Conservation (phyloP, 1,140 invertebrate species). For the Bombus consobrinus region DNA sequence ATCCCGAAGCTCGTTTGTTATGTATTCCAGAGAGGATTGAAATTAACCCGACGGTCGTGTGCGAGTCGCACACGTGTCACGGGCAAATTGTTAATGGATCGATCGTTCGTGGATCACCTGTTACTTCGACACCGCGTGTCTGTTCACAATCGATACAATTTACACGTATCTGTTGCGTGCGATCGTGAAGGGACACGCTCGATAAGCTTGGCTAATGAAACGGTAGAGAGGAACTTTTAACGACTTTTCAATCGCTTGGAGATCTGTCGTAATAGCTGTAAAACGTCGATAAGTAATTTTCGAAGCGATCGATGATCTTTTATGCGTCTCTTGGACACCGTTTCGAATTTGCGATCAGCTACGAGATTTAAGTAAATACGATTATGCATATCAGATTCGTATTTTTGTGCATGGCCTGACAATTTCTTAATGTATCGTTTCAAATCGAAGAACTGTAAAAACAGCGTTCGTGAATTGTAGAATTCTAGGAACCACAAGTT, state of each 20-base stretch:
- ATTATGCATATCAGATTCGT: no score
- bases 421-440: no score
- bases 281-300: background rate
- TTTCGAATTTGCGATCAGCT: background rate
- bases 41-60: background rate
- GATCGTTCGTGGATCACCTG: slow-evolving; percentile 3
- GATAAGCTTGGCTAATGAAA: background rate
- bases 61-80: background rate
- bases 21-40: background rate
- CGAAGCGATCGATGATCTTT: background rate
- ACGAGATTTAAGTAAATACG: background rate
- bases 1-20: background rate
- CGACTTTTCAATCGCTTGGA: background rate
- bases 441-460: no score
- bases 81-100: background rate
- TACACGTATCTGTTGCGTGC: background rate
- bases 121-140: background rate
- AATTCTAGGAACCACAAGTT: no score
- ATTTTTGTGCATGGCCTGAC: no score
- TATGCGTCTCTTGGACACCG: fast-evolving
- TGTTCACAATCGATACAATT: background rate
- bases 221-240: background rate
- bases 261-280: background rate
- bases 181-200: background rate
- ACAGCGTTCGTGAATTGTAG: no score